Base-by-base conservation (phyloP, 2,797 vertebrate species). In the Xiphophorus birchmanni region DNA sequence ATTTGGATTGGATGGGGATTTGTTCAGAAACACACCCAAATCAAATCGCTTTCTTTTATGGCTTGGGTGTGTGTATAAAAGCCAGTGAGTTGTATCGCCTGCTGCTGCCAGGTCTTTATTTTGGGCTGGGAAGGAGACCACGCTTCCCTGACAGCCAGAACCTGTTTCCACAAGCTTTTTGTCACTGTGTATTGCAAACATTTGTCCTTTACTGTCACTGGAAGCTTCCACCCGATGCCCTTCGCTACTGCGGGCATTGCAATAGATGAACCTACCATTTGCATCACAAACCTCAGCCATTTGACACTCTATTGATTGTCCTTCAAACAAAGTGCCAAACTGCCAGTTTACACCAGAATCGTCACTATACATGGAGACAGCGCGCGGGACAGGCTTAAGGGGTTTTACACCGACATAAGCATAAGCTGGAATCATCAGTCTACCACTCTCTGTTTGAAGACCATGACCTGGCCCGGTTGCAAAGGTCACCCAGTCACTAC, bases 391-490 rank as follows among this genome's bases (percentile, higher is more conserved):
- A 18, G 74, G 52, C 23, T 44, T 40, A 1, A 1, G 15, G 44
- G 35, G 52, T 6, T 29, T n/a, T 1, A n/a, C 52, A 17, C 52
- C 74, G 0, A 44, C 15, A 21, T 72, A 84, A n/a, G 90, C 17
- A 6, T 97, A 96, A 0, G 95, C 90, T 0, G 96, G 96, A 44
- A 97, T 86, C 1, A 96, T 82, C 78, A 97, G 77, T 45, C 93
- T 93, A 1, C 95, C 96, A 0, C 83, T 90, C 1, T 60, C 9
- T 69, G 94, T 80, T 82, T 96, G 96, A 3, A 97, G 17, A 0
- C 96, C 97, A 0, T 97, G 96, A 5, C 96, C 96, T 0, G 96
- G 96, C 0, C 97, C 96, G 45, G 97, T 95, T 0, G 95, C 96
- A 45, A 97, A 96, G 0, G 96, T 97, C 83, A 95, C 94, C 95